These are phyloP conservation scores for Spilosoma lubricipeda DNA, from an alignment of 2,888 invertebrate species.

Conservation along the genomic window DNA sequence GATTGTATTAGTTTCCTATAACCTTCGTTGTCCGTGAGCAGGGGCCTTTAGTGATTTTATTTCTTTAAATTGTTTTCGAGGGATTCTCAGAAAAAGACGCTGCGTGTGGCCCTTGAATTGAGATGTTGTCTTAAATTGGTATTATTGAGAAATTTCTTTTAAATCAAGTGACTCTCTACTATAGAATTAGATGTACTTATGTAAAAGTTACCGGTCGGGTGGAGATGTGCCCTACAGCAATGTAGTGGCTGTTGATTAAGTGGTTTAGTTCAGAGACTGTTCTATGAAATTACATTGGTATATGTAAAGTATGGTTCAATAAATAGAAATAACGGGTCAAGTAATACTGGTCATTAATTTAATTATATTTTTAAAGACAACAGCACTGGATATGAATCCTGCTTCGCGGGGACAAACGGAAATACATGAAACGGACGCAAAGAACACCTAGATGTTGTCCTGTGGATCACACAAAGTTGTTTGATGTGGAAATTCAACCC, in stretches of 20 bases:
- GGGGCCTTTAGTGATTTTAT: slow-evolving; percentile 11
- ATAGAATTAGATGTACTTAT: slow-evolving; percentile 13
- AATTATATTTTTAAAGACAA: too few species aligned
- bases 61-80: slow-evolving; percentile 10
- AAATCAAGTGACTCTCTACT: not conserved
- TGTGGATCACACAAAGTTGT: too few species aligned
- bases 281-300: not conserved
- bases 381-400: too few species aligned
- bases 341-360: too few species aligned
- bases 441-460: too few species aligned
- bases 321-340: too few species aligned
- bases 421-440: too few species aligned
- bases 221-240: slow-evolving; percentile 4
- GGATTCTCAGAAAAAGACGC: slow-evolving; percentile 42
- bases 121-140: slow-evolving; percentile 37
- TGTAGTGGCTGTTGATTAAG: slow-evolving; percentile 12
- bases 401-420: too few species aligned
- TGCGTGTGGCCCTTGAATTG: slow-evolving; percentile 51
- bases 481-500: too few species aligned
- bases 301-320: not conserved
- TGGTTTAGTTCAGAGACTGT: slow-evolving; percentile 1
- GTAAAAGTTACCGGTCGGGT: not conserved
- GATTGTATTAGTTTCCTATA: not conserved
- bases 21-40: not conserved
- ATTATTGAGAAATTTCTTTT: slow-evolving; percentile 26